Conservation (phyloP, 2,113 vertebrate species). For the Trogon surrucura region DNA sequence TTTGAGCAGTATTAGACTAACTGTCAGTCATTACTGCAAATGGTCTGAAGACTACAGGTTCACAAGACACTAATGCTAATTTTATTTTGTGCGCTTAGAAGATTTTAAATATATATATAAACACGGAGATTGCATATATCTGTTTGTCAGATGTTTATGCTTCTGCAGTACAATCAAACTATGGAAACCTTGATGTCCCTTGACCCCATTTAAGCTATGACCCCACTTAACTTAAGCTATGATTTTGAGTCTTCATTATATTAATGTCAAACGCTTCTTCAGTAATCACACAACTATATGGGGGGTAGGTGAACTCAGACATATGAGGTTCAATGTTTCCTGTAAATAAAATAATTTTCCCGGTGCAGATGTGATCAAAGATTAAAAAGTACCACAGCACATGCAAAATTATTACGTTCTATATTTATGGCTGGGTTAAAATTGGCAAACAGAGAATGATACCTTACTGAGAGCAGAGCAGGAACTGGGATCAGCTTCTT, state of each 20-base stretch:
- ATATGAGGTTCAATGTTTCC: background rate
- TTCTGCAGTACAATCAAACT: background rate
- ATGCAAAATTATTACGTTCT: background rate
- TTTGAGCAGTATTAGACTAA: background rate
- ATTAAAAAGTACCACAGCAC: background rate
- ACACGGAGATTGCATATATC: background rate
- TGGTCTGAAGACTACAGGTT: background rate
- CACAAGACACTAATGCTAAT: background rate
- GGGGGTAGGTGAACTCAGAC: background rate
- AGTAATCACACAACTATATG: background rate
- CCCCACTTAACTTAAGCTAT: background rate
- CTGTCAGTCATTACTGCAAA: background rate
- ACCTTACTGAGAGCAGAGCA: background rate
- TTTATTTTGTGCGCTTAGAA: background rate
- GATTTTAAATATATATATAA: background rate
- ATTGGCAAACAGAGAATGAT: background rate
- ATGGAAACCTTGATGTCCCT: background rate
- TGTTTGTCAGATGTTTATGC: background rate
- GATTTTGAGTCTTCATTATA: background rate
- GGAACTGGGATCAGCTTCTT: background rate
- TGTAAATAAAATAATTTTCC: background rate
- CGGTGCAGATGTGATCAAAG: background rate
- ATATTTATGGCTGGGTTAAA: background rate
- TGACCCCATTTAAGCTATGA: background rate
- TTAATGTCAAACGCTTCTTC: background rate